A percentile compares a stretch with the other conserved stretches of the same genome.
Evolutionary conservation across 2,113 vertebrate genomes (phyloP).

Genomic region (Bambusicola thoracicus): DNA sequence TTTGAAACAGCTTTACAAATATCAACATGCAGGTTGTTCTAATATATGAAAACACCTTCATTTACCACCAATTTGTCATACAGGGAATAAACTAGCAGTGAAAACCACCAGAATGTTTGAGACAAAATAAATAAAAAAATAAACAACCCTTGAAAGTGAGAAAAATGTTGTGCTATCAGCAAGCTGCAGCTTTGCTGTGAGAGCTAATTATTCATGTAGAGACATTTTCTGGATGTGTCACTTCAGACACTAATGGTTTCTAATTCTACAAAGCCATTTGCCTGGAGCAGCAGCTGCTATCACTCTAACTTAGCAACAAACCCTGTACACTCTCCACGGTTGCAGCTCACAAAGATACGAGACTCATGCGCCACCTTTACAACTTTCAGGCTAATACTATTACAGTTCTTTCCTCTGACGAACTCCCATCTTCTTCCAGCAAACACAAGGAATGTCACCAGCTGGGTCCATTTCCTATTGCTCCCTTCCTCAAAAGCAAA

Average conservation of each 20-base stretch:
- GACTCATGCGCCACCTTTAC: background rate
- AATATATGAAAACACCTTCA: conserved; percentile 24
- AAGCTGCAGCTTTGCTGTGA: conserved; percentile 27
- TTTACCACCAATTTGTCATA: background rate
- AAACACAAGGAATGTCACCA: background rate
- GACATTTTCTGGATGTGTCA: conserved; percentile 18
- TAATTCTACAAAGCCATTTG: conserved; percentile 57
- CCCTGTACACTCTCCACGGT: background rate
- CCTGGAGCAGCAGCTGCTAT: conserved; percentile 22
- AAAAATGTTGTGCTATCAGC: background rate
- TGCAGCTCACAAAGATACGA: background rate
- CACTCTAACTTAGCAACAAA: conserved; percentile 28
- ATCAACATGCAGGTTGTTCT: conserved; percentile 15
- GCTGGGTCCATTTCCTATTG: background rate
- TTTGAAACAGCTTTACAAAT: conserved; percentile 40
- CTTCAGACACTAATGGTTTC: conserved; percentile 37
- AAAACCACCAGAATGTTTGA: background rate
- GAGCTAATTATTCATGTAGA: conserved; percentile 14
- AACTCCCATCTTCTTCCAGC: background rate
- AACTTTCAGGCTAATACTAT: background rate
- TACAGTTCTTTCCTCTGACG: background rate
- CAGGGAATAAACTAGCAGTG: background rate
- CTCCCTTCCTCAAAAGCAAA: background rate
- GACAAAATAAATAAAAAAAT: conserved; percentile 2
- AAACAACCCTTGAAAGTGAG: background rate